These are phyloP conservation scores for Ectropis grisescens DNA, from an alignment of 1,140 invertebrate species.

Conservation along the genomic window DNA sequence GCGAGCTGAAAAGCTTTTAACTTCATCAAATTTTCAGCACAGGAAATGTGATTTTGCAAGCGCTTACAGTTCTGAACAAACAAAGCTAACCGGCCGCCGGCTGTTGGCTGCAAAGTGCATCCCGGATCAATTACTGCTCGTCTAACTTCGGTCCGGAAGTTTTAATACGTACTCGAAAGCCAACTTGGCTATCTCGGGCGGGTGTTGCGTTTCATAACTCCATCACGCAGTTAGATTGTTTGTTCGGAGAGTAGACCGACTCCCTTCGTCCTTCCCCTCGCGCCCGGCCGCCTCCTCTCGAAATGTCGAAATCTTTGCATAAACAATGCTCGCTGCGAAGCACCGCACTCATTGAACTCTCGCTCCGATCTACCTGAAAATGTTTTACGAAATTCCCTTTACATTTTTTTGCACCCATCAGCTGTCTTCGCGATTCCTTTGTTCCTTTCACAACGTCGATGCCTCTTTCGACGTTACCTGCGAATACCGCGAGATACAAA, in stretches of 20 bases:
- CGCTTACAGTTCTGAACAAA: conserved; percentile 14
- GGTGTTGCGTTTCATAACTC: conserved; percentile 29
- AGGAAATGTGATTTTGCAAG: conserved; percentile 12
- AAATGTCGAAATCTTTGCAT: neutral
- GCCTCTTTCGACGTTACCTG: too few species aligned
- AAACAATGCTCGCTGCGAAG: neutral
- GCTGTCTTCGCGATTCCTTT: conserved; percentile 25
- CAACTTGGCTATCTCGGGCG: conserved; percentile 31
- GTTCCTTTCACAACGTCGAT: conserved; percentile 7
- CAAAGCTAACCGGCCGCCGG: conserved; percentile 13
- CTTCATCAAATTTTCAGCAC: too few species aligned
- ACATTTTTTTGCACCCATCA: conserved; percentile 24
- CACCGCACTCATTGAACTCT: too few species aligned
- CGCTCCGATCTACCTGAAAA: conserved; percentile 5
- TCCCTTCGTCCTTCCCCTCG: conserved; percentile 3
- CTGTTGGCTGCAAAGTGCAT: conserved; percentile 20
- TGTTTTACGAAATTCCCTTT: conserved; percentile 6
- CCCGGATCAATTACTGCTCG: conserved; percentile 21
- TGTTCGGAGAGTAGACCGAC: conserved; percentile 11
- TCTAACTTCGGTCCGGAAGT: conserved; percentile 19
- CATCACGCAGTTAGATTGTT: conserved; percentile 3
- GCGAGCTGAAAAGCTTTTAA: too few species aligned
- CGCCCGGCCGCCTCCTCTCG: neutral
- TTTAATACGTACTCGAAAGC: conserved; percentile 26
- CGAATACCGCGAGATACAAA: too few species aligned